Base-by-base conservation (phyloP, 2,797 vertebrate genomes). In the Oreortyx pictus region DNA sequence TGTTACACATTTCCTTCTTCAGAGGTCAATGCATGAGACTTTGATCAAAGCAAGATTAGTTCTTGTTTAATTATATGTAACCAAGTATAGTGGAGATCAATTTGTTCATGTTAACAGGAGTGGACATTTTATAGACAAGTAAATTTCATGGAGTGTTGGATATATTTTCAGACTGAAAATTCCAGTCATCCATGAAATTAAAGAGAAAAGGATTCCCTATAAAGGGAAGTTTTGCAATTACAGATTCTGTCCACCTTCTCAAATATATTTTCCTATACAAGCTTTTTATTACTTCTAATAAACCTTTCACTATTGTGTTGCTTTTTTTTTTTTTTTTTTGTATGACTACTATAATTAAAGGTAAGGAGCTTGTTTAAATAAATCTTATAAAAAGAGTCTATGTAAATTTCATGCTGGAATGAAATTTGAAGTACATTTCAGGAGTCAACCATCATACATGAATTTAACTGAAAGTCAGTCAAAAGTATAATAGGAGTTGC, bases 171-270 rank as follows among this genome's bases (percentile, higher is more conserved):
- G 91, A 82, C 83, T 81, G 88, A 94, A 97, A 96, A 94, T 96
- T 95, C 61, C 71, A 95, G 67, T 94, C 93, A 97, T 89, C 94
- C 94, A 87, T 95, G 85, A 97, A 97, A 97, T 97, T 97, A 97
- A 98, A 95, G 70, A 90, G 65, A 92, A 95, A 91, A 95, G 52
- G 3, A 7, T 62, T 88, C 22, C 27, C 65, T 90, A 94, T 88
- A 74, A 94, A 61, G 27, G 19, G 88, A 94, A 88, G 17, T 47
- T 92, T 96, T 91, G 77, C 41, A 89, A 93, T 95, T 91, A 85
- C 47, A 80, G 27, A 92, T 78, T 56, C 78, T 89, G n/a, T 66
- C 49, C 33, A 84, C 49, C 16, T 52, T n/a, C 75, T 84, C 27
- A 25, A 65, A 81, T 59, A 82, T 72, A 90, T 65, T 95, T 85